These are phyloP conservation scores for Indicator indicator DNA, from an alignment of 2,113 vertebrate genomes.

Conservation along the genomic window DNA sequence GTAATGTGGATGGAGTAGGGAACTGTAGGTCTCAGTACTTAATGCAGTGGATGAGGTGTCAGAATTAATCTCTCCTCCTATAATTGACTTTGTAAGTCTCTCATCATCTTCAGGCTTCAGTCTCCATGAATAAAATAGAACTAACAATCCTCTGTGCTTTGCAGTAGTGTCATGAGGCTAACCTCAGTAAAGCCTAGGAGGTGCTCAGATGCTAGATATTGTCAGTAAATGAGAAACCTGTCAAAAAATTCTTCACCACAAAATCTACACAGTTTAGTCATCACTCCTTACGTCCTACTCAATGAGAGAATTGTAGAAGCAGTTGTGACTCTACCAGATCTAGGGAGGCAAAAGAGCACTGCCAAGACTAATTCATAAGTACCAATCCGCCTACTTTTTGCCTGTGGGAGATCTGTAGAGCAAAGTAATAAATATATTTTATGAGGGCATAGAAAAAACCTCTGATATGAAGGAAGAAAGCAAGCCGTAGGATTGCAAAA, in stretches of 20 bases:
- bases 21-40: constrained; percentile 23
- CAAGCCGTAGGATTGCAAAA: constrained; percentile 1
- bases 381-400: constrained; percentile 42
- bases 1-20: constrained; percentile 14
- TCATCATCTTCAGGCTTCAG: constrained; percentile 4
- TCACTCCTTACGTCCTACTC: constrained; percentile 42
- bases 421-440: constrained; percentile 15
- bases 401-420: constrained; percentile 4
- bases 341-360: constrained; percentile 27
- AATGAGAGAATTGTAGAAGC: not conserved
- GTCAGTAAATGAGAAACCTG: constrained; percentile 33
- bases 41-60: not conserved
- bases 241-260: constrained; percentile 38
- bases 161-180: not conserved
- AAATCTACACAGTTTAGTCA: constrained; percentile 49
- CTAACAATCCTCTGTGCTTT: not conserved
- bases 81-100: constrained; percentile 44
- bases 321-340: constrained; percentile 13
- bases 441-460: constrained; percentile 7
- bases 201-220: not conserved
- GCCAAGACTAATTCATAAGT: constrained; percentile 32
- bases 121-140: not conserved
- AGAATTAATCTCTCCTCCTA: constrained; percentile 39
- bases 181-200: not conserved
- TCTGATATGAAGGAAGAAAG: constrained; percentile 3